A percentile compares a stretch with the other conserved stretches of the same genome.
phyloP scores from a whole-genome alignment of 2,113 vertebrate genomes.

The Neotoma lepida region DNA sequence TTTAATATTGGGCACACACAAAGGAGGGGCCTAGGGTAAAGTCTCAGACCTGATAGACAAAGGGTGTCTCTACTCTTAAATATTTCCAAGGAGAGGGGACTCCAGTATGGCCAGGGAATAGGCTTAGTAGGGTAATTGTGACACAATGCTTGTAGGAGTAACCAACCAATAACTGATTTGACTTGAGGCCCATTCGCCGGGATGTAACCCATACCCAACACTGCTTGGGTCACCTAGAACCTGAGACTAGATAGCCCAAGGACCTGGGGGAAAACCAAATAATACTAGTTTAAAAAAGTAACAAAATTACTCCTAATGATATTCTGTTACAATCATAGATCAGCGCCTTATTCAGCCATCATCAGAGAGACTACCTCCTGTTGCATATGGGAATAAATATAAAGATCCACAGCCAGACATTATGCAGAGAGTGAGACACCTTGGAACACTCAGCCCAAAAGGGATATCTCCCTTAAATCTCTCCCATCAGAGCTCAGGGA shows the following conservation, averaged over 20 bases:
- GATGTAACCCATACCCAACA: not conserved
- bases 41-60: not conserved
- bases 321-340: not conserved
- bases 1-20: not conserved
- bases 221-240: not conserved
- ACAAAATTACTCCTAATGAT: not conserved
- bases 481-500: not conserved
- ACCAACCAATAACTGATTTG: not conserved
- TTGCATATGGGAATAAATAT: not conserved
- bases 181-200: not conserved
- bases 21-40: not conserved
- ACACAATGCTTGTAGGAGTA: not conserved
- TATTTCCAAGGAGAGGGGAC: not conserved
- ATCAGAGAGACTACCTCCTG: not conserved
- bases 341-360: not conserved
- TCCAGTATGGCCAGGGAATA: not conserved
- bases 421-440: not conserved
- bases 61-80: not conserved
- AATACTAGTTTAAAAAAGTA: not conserved
- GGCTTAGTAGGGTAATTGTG: not conserved
- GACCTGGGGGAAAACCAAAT: not conserved
- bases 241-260: not conserved
- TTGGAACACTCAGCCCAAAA: not conserved
- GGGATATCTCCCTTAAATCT: not conserved
- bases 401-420: not conserved